Conservation (phyloP, 1,140 invertebrate genomes). For the Tribolium castaneum region DNA sequence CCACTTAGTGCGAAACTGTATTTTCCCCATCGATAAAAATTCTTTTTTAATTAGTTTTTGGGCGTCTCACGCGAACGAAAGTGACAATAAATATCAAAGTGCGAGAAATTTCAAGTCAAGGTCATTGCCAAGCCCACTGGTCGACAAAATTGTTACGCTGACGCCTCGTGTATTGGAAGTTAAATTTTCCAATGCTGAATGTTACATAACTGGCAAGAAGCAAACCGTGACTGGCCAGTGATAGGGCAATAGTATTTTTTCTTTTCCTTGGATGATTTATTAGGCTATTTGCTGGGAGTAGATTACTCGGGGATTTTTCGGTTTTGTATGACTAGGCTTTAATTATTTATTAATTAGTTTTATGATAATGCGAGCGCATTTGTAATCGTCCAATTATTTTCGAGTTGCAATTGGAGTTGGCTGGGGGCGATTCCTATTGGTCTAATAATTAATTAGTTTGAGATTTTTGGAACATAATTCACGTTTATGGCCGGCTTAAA, state of each 20-base stretch:
- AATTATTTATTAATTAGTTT: not conserved
- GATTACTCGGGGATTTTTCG: not conserved
- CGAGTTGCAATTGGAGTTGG: not conserved
- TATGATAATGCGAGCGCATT: not conserved
- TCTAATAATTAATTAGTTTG: slow-evolving; percentile 18
- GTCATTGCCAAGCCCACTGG: slow-evolving; percentile 22
- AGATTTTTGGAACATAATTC: not conserved
- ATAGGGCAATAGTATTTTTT: not conserved
- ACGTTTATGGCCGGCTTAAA: slow-evolving; percentile 16
- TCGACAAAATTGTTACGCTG: slow-evolving; percentile 11
- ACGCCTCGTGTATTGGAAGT: slow-evolving; percentile 2
- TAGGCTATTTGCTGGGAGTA: not conserved
- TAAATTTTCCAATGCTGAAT: not conserved
- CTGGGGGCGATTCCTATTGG: too few species aligned
- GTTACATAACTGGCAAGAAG: slow-evolving; percentile 1
- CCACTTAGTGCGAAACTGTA: not conserved
- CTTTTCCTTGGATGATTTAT: not conserved
- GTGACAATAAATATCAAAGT: not conserved
- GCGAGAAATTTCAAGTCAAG: slow-evolving; percentile 17
- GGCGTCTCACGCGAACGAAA: too few species aligned
- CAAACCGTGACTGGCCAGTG: not conserved
- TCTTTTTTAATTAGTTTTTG: too few species aligned
- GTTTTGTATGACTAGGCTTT: not conserved
- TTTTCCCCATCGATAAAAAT: not conserved
- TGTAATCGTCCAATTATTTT: not conserved